Conservation (phyloP, 2,888 invertebrate genomes). For the Rhamnusium bicolor region DNA sequence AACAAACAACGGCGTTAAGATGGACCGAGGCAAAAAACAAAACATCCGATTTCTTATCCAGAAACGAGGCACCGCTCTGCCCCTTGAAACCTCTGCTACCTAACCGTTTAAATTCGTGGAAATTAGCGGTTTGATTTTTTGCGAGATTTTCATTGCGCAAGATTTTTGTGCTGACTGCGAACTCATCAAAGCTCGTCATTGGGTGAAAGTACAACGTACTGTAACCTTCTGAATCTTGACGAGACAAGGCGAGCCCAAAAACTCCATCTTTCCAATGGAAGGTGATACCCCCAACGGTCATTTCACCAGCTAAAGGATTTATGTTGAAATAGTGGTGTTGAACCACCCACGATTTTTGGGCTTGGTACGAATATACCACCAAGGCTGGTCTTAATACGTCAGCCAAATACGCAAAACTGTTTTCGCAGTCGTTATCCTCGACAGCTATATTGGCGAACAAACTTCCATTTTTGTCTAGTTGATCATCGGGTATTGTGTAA, state of each 20-base stretch:
- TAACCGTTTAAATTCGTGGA: conserved; percentile 78
- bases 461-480: conserved; percentile 74
- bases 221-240: conserved; percentile 77
- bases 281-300: conserved; percentile 79
- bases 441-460: conserved; percentile 85
- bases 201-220: conserved; percentile 87
- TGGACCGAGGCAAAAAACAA: conserved; percentile 84
- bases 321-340: conserved; percentile 66
- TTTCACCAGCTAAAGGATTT: conserved; percentile 81
- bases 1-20: conserved; percentile 84
- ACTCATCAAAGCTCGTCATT: conserved; percentile 84
- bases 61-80: conserved; percentile 82
- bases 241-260: conserved; percentile 82
- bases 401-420: conserved; percentile 82
- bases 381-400: conserved; percentile 81
- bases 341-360: conserved; percentile 82
- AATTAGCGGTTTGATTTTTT: conserved; percentile 71
- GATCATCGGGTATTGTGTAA: conserved; percentile 75
- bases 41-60: conserved; percentile 81
- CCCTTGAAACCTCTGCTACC: conserved; percentile 82
- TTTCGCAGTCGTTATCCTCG: conserved; percentile 81
- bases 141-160: conserved; percentile 75
- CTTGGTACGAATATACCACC: conserved; percentile 84
- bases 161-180: conserved; percentile 80
- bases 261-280: conserved; percentile 87